Evolutionary conservation across 1,140 invertebrate species (phyloP).

Genomic region (Drosophila ogumai): DNA sequence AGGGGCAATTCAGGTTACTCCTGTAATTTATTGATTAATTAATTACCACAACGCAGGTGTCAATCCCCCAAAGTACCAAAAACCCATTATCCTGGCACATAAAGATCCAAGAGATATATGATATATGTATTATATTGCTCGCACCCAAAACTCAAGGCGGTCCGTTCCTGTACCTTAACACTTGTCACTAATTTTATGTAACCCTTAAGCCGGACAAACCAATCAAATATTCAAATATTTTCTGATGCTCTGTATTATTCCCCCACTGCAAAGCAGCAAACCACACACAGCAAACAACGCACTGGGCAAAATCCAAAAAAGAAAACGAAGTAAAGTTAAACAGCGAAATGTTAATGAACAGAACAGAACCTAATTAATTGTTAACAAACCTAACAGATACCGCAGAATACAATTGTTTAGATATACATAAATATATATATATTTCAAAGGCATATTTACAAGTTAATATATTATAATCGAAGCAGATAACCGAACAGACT

Average conservation of each 20-base stretch:
- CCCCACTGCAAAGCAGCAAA: constrained; percentile 66
- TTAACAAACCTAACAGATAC: constrained; percentile 58
- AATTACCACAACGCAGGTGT: constrained; percentile 42
- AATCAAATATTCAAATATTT: constrained; percentile 61
- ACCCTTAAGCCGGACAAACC: constrained; percentile 41
- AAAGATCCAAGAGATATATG: constrained; percentile 20
- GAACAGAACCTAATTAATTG: constrained; percentile 73
- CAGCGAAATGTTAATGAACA: constrained; percentile 67
- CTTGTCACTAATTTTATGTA: constrained; percentile 63
- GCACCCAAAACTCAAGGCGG: constrained; percentile 40
- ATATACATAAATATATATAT: constrained; percentile 62
- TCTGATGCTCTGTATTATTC: constrained; percentile 63
- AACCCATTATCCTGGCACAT: constrained; percentile 24
- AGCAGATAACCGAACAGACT: constrained; percentile 56
- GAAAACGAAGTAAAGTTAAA: constrained; percentile 51
- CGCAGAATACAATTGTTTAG: constrained; percentile 52
- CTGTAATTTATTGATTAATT: constrained; percentile 49
- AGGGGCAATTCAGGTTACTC: constrained; percentile 8
- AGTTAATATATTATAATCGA: constrained; percentile 65
- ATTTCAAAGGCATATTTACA: constrained; percentile 74
- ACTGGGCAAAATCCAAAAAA: constrained; percentile 65
- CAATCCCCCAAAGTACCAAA: constrained; percentile 51
- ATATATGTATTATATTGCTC: constrained; percentile 45
- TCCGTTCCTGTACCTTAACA: constrained; percentile 72
- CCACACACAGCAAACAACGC: constrained; percentile 63